Percentiles rank a stretch among this genome's conserved stretches.
Evolutionary conservation across 2,113 vertebrate species (phyloP).

Genomic region (Chloropsis cyanopogon): DNA sequence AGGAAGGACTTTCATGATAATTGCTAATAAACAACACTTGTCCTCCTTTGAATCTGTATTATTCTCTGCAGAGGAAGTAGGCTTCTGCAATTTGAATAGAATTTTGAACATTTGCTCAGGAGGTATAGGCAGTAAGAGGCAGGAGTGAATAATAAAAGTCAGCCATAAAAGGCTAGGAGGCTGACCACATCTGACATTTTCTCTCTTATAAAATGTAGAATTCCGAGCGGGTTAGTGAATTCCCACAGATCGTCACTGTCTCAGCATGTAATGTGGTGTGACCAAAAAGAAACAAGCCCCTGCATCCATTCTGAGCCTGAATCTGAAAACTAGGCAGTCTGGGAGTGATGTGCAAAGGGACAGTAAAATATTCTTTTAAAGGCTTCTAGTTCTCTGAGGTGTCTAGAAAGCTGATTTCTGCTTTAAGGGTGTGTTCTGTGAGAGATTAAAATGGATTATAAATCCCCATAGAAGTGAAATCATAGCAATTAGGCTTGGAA

Average conservation of each 20-base stretch:
- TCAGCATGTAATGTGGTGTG: constrained; percentile 10
- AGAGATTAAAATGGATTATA: constrained; percentile 13
- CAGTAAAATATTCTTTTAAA: constrained; percentile 3
- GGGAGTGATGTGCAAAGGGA: neutral
- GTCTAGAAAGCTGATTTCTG: neutral
- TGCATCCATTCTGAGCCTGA: neutral
- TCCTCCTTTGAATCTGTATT: constrained; percentile 49
- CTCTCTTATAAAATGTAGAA: constrained; percentile 7
- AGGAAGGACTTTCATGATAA: constrained; percentile 78
- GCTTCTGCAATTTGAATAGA: constrained; percentile 51
- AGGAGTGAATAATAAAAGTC: constrained; percentile 53
- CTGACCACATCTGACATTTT: constrained; percentile 38
- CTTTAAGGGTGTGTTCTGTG: neutral
- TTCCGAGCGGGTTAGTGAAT: neutral
- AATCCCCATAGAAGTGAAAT: constrained; percentile 6
- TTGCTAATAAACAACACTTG: constrained; percentile 72
- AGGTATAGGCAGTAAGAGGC: neutral
- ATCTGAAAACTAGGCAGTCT: neutral
- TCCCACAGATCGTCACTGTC: constrained; percentile 32
- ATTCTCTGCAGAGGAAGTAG: constrained; percentile 44
- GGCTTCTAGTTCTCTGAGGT: neutral
- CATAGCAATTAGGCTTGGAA: neutral
- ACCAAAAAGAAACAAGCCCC: neutral
- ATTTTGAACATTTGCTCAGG: constrained; percentile 31
- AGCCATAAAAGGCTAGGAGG: constrained; percentile 17